A percentile compares a stretch with the other conserved stretches of the same genome.
These are phyloP conservation scores for Diabrotica virgifera DNA, from an alignment of 1,140 invertebrate genomes.

Conservation along the genomic window DNA sequence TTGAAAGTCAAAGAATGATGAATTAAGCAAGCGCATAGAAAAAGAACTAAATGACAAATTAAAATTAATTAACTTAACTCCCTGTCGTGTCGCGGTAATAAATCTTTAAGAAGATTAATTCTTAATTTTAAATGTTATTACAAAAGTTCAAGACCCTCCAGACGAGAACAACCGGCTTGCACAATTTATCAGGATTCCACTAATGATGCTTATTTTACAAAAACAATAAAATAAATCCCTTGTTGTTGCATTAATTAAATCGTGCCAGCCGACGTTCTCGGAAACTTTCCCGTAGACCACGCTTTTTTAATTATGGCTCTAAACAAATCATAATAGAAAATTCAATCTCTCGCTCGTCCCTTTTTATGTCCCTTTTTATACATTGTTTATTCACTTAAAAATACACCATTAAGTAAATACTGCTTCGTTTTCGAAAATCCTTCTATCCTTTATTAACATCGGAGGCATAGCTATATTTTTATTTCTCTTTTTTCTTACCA, in stretches of 20 bases:
- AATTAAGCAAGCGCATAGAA: too few relatives aligned
- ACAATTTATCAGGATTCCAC: slow-evolving; percentile 2
- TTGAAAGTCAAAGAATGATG: too few relatives aligned
- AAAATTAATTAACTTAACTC: not conserved
- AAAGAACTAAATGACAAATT: not conserved
- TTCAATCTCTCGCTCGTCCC: too few relatives aligned
- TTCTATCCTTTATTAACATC: too few relatives aligned
- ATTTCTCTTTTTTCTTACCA: too few relatives aligned
- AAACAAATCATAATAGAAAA: too few relatives aligned
- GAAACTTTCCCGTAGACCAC: not conserved
- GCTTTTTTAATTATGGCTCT: too few relatives aligned
- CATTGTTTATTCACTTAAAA: too few relatives aligned
- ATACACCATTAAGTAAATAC: too few relatives aligned
- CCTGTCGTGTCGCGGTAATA: not conserved
- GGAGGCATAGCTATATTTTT: too few relatives aligned
- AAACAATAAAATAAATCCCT: slow-evolving; percentile 3
- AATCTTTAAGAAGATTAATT: not conserved
- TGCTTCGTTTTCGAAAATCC: too few relatives aligned
- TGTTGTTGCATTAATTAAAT: slow-evolving; percentile 1
- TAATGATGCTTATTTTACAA: not conserved
- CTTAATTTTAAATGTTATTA: not conserved
- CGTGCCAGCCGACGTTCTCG: not conserved
- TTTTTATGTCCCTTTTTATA: too few relatives aligned
- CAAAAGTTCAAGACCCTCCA: not conserved
- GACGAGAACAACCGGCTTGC: not conserved